These are phyloP conservation scores for Keiferia lycopersicella DNA, from an alignment of 2,888 invertebrate genomes.

Conservation along the genomic window DNA sequence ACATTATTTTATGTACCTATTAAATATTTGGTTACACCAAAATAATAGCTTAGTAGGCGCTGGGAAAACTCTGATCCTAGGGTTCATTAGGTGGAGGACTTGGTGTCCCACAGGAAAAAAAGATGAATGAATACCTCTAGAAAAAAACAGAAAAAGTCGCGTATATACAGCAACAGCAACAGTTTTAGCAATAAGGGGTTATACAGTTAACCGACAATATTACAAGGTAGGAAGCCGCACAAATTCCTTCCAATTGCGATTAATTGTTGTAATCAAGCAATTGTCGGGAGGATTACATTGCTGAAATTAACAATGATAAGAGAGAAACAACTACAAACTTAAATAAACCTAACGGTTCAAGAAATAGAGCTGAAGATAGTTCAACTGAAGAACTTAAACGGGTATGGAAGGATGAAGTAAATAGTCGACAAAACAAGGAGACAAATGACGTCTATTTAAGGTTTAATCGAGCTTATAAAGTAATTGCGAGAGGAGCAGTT, in stretches of 20 bases:
- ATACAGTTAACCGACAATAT: conserved; percentile 40
- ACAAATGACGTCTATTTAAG: conserved; percentile 58
- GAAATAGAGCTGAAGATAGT: conserved; percentile 44
- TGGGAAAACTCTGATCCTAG: too few relatives aligned
- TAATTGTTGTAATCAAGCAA: conserved; percentile 79
- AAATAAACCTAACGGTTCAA: conserved; percentile 39
- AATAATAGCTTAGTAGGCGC: too few relatives aligned
- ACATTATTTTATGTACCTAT: too few relatives aligned
- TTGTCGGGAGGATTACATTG: conserved; percentile 69
- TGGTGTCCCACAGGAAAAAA: too few relatives aligned
- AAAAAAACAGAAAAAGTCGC: too few relatives aligned
- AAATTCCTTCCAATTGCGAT: conserved; percentile 76
- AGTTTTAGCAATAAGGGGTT: conserved; percentile 15
- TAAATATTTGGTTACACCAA: too few relatives aligned
- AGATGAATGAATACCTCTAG: not conserved
- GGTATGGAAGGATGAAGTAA: conserved; percentile 54
- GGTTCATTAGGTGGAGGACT: too few relatives aligned
- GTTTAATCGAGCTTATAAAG: conserved; percentile 56
- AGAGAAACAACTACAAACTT: conserved; percentile 40
- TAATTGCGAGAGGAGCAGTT: conserved; percentile 42
- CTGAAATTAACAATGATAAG: conserved; percentile 70
- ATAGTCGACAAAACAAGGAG: conserved; percentile 56
- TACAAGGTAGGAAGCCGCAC: conserved; percentile 62
- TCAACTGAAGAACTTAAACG: conserved; percentile 31
- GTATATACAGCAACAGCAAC: not conserved